Base-by-base conservation (phyloP, 1,140 invertebrate genomes). In the Bursaphelenchus mucronatus region DNA sequence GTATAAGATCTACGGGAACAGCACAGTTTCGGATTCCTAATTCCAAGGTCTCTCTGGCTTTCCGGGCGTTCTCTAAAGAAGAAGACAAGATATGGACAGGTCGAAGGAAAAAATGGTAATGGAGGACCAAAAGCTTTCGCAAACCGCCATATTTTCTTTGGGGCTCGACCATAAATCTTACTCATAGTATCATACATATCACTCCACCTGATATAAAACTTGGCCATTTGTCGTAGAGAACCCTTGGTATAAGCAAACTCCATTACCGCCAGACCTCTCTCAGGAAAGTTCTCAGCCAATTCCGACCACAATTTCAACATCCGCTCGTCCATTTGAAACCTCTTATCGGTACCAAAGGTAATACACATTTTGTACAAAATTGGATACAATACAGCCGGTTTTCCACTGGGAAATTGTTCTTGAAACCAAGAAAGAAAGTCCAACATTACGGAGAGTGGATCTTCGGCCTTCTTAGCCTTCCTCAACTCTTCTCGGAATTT, bases 301-400 rank as follows among this genome's bases (percentile, higher is more conserved):
- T 63, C 56, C 13, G 75, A 1, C 70, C 70, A 71, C 13, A 71
- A 45, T 41, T 71, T 71, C 66, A 71, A 19, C n/a, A 71, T 19
- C 8, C 70, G 72, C 17, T 71, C 70, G 46, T 71, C 70, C 40
- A 75, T 69, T 75, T 71, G 75, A 50, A 69, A 59, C 13, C 30
- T 13, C 19, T 59, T 44, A n/a, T 50, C 44, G 45, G 5, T n/a
- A 4, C 61, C 53, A 47, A 49, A 71, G 45, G 53, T 73, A 8
- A 62, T 67, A 41, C 72, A 71, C 39, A 73, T 74, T 54, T 73
- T 70, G 49, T 71, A 71, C 1, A 74, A 15, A 19, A 71, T 68
- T 11, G 73, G 70, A 53, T 66, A 71, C 39, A 71, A 69, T 4
- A 74, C 43, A 21, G 46, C 50, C n/a, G 55, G 56, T 21, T 71